Base-by-base conservation (phyloP, 2,113 vertebrate genomes). In the Thymallus thymallus region DNA sequence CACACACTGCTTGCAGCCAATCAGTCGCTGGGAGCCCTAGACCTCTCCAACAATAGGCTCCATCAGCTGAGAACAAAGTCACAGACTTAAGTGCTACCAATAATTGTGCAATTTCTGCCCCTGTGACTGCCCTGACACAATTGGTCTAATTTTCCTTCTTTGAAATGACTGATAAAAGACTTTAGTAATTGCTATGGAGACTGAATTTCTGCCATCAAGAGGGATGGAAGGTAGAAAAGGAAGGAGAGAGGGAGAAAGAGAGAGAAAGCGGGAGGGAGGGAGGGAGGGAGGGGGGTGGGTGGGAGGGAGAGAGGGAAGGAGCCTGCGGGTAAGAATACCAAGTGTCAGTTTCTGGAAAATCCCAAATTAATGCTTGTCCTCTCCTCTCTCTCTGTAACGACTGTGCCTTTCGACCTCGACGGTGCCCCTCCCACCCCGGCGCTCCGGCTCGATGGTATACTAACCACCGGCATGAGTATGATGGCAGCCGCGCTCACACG, bases 141-240 rank as follows among this genome's bases (percentile, higher is more conserved):
- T 99, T 98, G 97, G 96, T 98, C 98, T 99, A 99, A 99, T 99
- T 99, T 99, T 97, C 96, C 94, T 97, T 94, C 96, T 94, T 96
- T 97, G 98, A 98, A 98, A 98, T 97, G 95, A 98, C 96, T 98
- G 96, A 98, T 98, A 98, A 98, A 98, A 98, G 98, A 98, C 98
- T 97, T 98, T 95, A 95, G 96, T 98, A 99, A 99, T 98, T 98
- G 96, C 97, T 95, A 97, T 94, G 94, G 95, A 95, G 95, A 95
- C 95, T 94, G 95, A 95, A 96, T 97, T 97, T 94, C 35, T 41
- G 35, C 7, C 35, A 41, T 41, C 35, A 41, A 41, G 35, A 41
- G 35, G 35, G 35, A 41, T 41, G 35, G 7, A 10, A 41, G 9
- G 35, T 10, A 10, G 35, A 41, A 41, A 7, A 41, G 24, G 76